Evolutionary conservation across 2,113 vertebrate species (phyloP).

Genomic region (Calidris pygmaea): DNA sequence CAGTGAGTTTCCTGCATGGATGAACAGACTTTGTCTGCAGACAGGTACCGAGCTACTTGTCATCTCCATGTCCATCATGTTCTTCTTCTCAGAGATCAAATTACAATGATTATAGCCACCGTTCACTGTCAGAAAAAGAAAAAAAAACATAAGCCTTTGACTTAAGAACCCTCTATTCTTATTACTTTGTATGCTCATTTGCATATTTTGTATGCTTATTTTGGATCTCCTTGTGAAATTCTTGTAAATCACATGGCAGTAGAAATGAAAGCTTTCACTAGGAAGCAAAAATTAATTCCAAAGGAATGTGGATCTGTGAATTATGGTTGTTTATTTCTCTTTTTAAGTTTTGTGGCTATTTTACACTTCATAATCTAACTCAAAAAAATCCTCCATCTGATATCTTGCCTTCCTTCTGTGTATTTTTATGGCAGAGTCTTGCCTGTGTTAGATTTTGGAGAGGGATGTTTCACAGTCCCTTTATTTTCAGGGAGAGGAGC

Average conservation of each 20-base stretch:
- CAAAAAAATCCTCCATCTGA: background rate
- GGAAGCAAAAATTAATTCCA: background rate
- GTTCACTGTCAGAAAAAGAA: constrained; percentile 71
- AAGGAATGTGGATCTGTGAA: background rate
- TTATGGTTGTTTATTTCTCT: background rate
- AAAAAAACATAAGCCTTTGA: background rate
- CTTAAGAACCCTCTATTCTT: background rate
- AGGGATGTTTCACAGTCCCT: background rate
- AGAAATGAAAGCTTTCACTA: background rate
- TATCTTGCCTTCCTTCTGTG: background rate
- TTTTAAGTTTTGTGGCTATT: background rate
- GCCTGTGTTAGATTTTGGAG: background rate
- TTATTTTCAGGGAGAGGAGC: background rate
- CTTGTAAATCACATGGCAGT: background rate
- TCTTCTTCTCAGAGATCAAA: constrained; percentile 79
- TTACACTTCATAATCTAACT: background rate
- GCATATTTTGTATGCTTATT: background rate
- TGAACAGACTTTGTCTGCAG: constrained; percentile 77
- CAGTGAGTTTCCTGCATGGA: constrained; percentile 72
- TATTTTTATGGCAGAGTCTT: background rate
- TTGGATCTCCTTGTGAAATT: background rate
- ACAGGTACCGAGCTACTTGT: constrained; percentile 73
- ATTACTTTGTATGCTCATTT: background rate
- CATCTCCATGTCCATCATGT: constrained; percentile 71
- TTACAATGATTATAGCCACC: constrained; percentile 74